Base-by-base conservation (phyloP, 92 coral and sea anemone genomes). In the Porites divaricata region DNA sequence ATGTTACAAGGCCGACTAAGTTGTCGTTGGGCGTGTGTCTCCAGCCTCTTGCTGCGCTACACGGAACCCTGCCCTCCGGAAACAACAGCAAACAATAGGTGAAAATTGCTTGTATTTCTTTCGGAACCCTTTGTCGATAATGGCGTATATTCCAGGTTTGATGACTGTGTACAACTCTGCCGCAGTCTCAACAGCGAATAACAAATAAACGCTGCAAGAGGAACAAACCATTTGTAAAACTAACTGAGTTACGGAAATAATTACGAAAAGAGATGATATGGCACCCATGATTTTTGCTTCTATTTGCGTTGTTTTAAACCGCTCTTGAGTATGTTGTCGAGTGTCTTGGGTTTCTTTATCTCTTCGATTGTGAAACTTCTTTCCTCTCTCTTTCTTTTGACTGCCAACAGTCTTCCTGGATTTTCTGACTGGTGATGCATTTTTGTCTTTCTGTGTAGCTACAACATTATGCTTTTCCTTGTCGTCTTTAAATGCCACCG, bases 81-180 rank as follows among this genome's bases (percentile, higher is more conserved):
- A 48, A 77, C 81, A 77, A 48, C 81, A 77, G 71, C 81, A 77
- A 20, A 71, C 81, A 15, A 63, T 24, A 19, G 81, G 81, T 4
- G 81, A 77, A 52, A 77, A 50, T 35, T 63, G 58, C 17, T 14
- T 77, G 70, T 77, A 77, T 41, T 54, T 77, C 58, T 77, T 58
- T 64, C 81, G 20, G 41, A 77, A 77, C 49, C 20, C 81, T 70
- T n/a, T 77, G 16, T 63, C 81, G 13, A 20, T 49, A 24, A 56
- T 14, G 64, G 81, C 81, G 70, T 77, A 77, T 28, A 77, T 77
- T 6, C 15, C 81, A 0, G 81, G 81, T 22, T 77, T 77, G 45
- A 77, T 22, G 70, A 48, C 59, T 49, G 59, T 45, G 22, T 62
- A 63, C 41, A 77, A 62, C 21, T 45, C 68, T 9, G 0, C 57